Evolutionary conservation across 2,888 invertebrate species (phyloP).

Genomic region (Brassicogethes aeneus): DNA sequence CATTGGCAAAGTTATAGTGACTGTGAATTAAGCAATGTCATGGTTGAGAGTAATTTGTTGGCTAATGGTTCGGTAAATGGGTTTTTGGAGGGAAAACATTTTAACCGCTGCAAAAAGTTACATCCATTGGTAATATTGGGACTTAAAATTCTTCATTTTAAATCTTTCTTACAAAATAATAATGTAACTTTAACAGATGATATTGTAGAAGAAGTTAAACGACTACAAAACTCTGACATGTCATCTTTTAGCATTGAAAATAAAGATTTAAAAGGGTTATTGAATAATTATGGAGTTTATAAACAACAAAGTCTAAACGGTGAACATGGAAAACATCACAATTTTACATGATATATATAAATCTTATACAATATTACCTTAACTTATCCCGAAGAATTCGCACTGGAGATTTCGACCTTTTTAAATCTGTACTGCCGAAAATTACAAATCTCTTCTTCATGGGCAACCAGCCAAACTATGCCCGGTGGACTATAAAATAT

Average conservation of each 20-base stretch:
- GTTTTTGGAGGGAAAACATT: constrained; percentile 25
- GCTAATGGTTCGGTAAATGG: constrained; percentile 22
- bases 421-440: constrained; percentile 21
- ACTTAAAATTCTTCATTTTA: constrained; percentile 17
- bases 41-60: constrained; percentile 20
- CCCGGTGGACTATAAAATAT: constrained; percentile 27
- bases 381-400: constrained; percentile 13
- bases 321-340: not conserved
- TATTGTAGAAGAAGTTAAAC: constrained; percentile 14
- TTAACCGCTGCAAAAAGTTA: constrained; percentile 25
- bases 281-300: constrained; percentile 14
- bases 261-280: constrained; percentile 13
- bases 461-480: constrained; percentile 31
- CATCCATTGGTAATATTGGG: constrained; percentile 18
- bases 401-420: constrained; percentile 18
- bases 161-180: constrained; percentile 10
- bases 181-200: constrained; percentile 11
- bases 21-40: constrained; percentile 21
- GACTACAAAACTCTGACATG: constrained; percentile 9
- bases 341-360: constrained; percentile 5
- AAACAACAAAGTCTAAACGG: constrained; percentile 15
- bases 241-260: constrained; percentile 14
- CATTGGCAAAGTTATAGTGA: constrained; percentile 24
- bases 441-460: constrained; percentile 29
- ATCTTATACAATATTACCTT: constrained; percentile 11